Evolutionary conservation across 2,113 vertebrate species (phyloP), one percentile per base, ranked within the genome.

Genomic region (Pogonocichla stellata): DNA sequence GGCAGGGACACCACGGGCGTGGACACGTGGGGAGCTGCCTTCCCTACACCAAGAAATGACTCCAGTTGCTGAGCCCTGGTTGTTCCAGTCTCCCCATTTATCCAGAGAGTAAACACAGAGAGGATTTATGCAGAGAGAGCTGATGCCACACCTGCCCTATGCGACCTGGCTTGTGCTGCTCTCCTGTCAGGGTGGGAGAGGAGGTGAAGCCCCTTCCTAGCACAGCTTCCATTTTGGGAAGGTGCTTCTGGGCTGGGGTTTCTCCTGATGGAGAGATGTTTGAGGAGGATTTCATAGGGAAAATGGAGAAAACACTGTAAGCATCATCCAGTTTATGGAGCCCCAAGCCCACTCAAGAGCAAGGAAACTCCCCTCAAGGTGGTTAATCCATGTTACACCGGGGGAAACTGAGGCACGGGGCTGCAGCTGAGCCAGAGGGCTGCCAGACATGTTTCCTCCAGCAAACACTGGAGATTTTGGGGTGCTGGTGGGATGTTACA

Each of bases 1-100:
- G 61, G 61, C 69, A 72, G 53, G n/a, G 61, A 33, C 14, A 38
- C 31, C 77, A 69, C 0, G 0, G 29, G 33, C 8, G 5, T 6
- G 67, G 67, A 47, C 8, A 0, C 0, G 3, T 36, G 82, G 17
- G 0, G 0, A 25, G 34, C 23, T 50, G 47, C 20, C 45, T 72
- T 56, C 66, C 64, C 40, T 60, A 2, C 3, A 6, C 67, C 88
- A 22, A 82, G 54, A 33, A 82, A 62, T 77, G 4, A 57, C 28
- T 66, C 28, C 58, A 45, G 0, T 9, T 77, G 29, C 66, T 19
- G 36, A 57, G 45, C 43, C 11, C 86, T 9, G 2, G 43, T 58
- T 94, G 40, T 80, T 92, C 71, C 75, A 86, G 45, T 56, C 66
- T 80, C 26, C 36, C 6, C n/a, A 7, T 83, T 88, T 38, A 26